Base-by-base conservation (phyloP, 2,797 vertebrate genomes). In the Delichon dasypus region DNA sequence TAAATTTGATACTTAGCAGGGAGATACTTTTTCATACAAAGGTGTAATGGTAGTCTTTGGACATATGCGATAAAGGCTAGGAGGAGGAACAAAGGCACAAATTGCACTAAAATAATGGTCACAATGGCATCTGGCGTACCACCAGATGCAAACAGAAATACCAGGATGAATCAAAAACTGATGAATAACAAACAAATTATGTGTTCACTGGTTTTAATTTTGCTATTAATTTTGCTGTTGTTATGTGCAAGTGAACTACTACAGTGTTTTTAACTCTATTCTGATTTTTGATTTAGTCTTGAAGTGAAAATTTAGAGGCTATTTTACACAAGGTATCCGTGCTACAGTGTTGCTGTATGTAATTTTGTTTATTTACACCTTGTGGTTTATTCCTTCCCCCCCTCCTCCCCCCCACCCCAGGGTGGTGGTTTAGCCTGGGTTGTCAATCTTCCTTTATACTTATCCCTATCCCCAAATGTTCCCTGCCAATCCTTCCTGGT, bases 261-360 rank as follows among this genome's bases (percentile, higher is more conserved):
- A 32, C 2, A 10, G 11, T 16, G 7, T 34, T 80, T 85, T 66
- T 5, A 54, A 47, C 34, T 3, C 5, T 22, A 1, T 15, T 25
- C 14, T 83, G 22, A 18, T 57, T 65, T 75, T 81, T 50, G 2
- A 10, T 47, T 16, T 27, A 48, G 11, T 21, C 8, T 71, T 40
- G 20, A 71, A 16, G 5, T 25, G 44, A 1, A 77, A 55, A 44
- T 10, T 7, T 34, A 70, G 6, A 29, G 13, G 5, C 0, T 20
- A 5, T 40, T 83, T 88, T 57, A 16, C 20, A 9, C 14, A 57
- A 83, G 36, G 4, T 40, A 2, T n/a, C 51, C 45, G 11, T 57
- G 21, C 6, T 58, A 5, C 16, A 32, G 4, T 44, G 10, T 38
- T 38, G 36, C 36, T 38, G 36, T 38, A 38, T 38, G 36, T 38